These are phyloP conservation scores for Torymus tubicola DNA, from an alignment of 2,888 invertebrate genomes.

Conservation along the genomic window DNA sequence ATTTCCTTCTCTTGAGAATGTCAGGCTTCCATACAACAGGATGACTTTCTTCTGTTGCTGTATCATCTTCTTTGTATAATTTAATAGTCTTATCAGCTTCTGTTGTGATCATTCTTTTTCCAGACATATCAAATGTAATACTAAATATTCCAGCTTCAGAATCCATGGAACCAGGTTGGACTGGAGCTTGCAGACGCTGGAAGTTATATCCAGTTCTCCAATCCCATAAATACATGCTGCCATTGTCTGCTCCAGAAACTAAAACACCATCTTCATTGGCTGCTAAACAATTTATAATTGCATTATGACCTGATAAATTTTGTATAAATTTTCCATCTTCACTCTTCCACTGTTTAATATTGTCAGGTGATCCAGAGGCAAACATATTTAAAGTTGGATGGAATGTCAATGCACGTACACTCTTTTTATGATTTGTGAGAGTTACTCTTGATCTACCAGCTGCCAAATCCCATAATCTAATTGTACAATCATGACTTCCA, in stretches of 20 bases:
- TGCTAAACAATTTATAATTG: constrained; percentile 97
- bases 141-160: constrained; percentile 99
- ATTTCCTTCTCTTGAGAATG: constrained; percentile 93
- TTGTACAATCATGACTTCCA: constrained; percentile 96
- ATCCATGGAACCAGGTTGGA: constrained; percentile 99
- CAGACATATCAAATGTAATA: constrained; percentile 96
- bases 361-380: constrained; percentile 98
- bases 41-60: constrained; percentile 96
- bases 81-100: constrained; percentile 99
- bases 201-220: constrained; percentile 99
- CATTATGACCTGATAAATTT: constrained; percentile 97
- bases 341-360: constrained; percentile 99
- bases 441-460: constrained; percentile 96
- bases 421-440: constrained; percentile 99
- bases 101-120: constrained; percentile 94
- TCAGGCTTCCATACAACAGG: constrained; percentile 99
- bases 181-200: constrained; percentile 93
- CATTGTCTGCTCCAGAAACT: constrained; percentile 99
- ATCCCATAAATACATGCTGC: constrained; percentile 98
- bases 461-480: constrained; percentile 97
- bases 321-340: constrained; percentile 98
- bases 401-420: constrained; percentile 86
- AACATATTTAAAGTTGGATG: constrained; percentile 93
- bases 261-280: constrained; percentile 96
- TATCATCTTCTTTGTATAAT: constrained; percentile 97